Evolutionary conservation across 2,797 vertebrate species (phyloP).

Genomic region (Pygocentrus nattereri): DNA sequence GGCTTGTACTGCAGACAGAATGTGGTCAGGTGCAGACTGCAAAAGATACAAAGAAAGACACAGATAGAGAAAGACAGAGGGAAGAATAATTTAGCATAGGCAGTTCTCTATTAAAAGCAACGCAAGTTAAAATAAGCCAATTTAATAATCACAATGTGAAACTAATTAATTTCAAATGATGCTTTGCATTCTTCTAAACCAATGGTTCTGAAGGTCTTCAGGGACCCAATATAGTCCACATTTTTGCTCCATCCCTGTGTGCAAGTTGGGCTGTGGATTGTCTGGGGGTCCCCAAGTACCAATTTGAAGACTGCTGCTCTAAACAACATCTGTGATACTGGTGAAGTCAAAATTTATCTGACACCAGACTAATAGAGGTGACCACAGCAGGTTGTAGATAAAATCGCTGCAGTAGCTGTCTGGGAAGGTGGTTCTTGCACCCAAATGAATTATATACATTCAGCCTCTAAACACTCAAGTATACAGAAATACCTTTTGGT

Average conservation of each 20-base stretch:
- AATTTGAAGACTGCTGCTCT: too few relatives aligned
- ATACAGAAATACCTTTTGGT: too few relatives aligned
- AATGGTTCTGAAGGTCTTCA: too few relatives aligned
- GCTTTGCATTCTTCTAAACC: neutral
- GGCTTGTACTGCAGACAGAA: slow-evolving; percentile 99
- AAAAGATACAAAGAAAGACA: slow-evolving; percentile 42
- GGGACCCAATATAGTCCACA: too few relatives aligned
- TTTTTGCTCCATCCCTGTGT: too few relatives aligned
- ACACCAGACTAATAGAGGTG: neutral
- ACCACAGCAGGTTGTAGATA: neutral
- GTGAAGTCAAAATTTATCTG: neutral
- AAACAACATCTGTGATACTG: too few relatives aligned
- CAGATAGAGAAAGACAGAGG: neutral
- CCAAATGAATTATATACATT: neutral
- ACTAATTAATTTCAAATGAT: neutral
- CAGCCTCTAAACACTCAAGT: neutral
- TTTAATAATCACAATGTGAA: neutral
- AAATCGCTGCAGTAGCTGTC: neutral
- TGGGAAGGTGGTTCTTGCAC: neutral
- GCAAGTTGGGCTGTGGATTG: too few relatives aligned
- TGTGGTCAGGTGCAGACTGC: slow-evolving; percentile 97
- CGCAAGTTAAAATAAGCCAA: neutral
- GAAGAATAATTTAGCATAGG: slow-evolving; percentile 20
- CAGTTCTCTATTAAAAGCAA: neutral
- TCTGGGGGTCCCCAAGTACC: too few relatives aligned